Conservation (phyloP, 2,113 vertebrate species). For the Rhadina sibilatrix region DNA sequence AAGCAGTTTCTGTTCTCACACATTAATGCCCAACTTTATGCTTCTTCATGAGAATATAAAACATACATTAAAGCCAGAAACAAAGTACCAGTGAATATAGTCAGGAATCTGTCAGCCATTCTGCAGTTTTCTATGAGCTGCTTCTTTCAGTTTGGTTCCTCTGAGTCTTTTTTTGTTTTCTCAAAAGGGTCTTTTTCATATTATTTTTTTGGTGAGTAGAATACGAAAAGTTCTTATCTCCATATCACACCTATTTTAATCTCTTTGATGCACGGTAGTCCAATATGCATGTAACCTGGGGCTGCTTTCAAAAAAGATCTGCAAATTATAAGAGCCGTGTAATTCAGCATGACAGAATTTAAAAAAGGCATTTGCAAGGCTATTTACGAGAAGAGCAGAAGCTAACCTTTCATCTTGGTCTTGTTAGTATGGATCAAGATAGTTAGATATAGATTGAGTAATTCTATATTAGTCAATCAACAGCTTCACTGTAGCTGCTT, state of each 20-base stretch:
- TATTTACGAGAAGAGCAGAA: not conserved
- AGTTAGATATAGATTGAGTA: not conserved
- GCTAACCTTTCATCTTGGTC: slow-evolving; percentile 27
- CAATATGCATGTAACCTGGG: slow-evolving; percentile 73
- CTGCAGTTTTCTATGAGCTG: not conserved
- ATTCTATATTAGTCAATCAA: slow-evolving; percentile 22
- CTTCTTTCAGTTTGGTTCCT: not conserved
- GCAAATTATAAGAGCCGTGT: slow-evolving; percentile 23
- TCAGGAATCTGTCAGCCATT: slow-evolving; percentile 3
- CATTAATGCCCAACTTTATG: not conserved
- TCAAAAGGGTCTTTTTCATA: slow-evolving; percentile 49
- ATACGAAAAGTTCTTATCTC: slow-evolving; percentile 68
- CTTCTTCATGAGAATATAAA: not conserved
- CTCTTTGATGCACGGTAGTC: slow-evolving; percentile 76
- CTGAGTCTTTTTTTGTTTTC: not conserved
- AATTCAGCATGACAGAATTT: slow-evolving; percentile 48
- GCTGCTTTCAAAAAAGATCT: slow-evolving; percentile 62
- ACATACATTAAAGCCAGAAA: slow-evolving; percentile 28
- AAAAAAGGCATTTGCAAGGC: not conserved
- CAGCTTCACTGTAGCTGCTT: not conserved
- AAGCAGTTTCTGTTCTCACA: slow-evolving; percentile 2
- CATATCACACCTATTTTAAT: slow-evolving; percentile 71
- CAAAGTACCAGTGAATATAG: not conserved
- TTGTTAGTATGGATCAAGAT: slow-evolving; percentile 17
- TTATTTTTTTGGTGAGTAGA: slow-evolving; percentile 44